Conservation (phyloP, 2,888 invertebrate genomes). For the Tachina fera region DNA sequence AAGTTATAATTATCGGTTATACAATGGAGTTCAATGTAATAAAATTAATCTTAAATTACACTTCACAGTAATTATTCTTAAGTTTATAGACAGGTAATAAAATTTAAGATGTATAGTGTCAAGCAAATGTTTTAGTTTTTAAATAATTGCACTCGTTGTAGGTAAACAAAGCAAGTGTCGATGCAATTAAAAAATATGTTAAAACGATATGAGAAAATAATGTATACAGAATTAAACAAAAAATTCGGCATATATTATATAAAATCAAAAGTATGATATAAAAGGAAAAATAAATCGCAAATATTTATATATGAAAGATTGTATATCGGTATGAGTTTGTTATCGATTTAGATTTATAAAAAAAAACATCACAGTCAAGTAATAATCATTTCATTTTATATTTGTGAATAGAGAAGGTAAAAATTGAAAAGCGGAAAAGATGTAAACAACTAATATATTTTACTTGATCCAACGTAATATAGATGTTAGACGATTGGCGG, state of each 20-base stretch:
- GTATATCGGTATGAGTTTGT: slow-evolving; percentile 31
- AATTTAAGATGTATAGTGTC: too few species aligned
- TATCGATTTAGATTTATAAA: slow-evolving; percentile 39
- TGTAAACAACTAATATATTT: slow-evolving; percentile 47
- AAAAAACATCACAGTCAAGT: slow-evolving; percentile 68
- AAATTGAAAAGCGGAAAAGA: slow-evolving; percentile 27
- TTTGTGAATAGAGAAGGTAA: slow-evolving; percentile 15
- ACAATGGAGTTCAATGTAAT: neutral
- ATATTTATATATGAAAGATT: slow-evolving; percentile 47
- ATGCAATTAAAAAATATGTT: too few species aligned
- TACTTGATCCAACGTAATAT: slow-evolving; percentile 86
- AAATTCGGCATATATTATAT: neutral
- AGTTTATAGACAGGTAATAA: too few species aligned
- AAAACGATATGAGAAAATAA: neutral
- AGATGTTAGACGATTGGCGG: slow-evolving; percentile 92
- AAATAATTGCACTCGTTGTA: too few species aligned
- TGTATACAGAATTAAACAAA: neutral
- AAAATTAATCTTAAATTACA: too few species aligned
- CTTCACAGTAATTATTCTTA: too few species aligned
- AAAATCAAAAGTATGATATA: slow-evolving; percentile 2
- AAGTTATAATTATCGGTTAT: slow-evolving; percentile 27
- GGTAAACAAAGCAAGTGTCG: too few species aligned
- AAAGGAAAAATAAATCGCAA: slow-evolving; percentile 20
- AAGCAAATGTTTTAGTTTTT: too few species aligned
- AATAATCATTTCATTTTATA: slow-evolving; percentile 56